Base-by-base conservation (phyloP, 2,888 invertebrate species). In the Adineta ricciae region DNA sequence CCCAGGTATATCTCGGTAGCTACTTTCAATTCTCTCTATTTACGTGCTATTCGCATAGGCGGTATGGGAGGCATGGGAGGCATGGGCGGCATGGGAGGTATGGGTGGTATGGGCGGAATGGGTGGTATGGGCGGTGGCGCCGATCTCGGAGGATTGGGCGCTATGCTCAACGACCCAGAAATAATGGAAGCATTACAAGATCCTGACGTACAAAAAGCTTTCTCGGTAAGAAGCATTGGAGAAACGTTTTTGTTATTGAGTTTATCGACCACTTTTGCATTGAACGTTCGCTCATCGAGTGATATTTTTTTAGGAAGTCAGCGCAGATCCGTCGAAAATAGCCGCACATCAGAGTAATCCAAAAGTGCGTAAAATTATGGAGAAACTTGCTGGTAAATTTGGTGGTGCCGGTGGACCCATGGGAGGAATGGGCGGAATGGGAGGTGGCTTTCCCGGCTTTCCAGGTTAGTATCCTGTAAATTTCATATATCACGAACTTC, bases 311-410 rank as follows among this genome's bases (percentile, higher is more conserved):
- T 84, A 93, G 94, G 1, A 88, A 92, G n/a, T 78, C 2, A 78
- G 41, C n/a, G 2, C 41, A 56, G 95, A 97, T 91, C 96, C 96
- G 19, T 93, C 93, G 24, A 96, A 95, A 89, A 93, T 96, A 86
- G 91, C 93, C 83, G 96, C 97, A 90, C 95, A 97, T 89, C 94
- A 94, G 89, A 93, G 93, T 88, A 95, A 96, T 90, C 95, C 95
- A 0, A 96, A 96, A 91, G 92, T 96, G n/a, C 92, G 93, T 88
- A 92, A 93, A n/a, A 91, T 95, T 64, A 93, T 95, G 86, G 92
- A 93, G 86, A 94, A 94, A 89, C 90, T 94, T 88, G 92, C 93
- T 38, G 88, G 91, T 36, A 94, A 94, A 90, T 92, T 94, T 88
- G 93, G 93, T 36, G 92, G 91, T 38, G 87, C 86, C 82, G 87